Percentiles rank a stretch among this genome's conserved stretches.
Evolutionary conservation across 2,113 vertebrate genomes (phyloP).

Genomic region (Trachemys scripta): DNA sequence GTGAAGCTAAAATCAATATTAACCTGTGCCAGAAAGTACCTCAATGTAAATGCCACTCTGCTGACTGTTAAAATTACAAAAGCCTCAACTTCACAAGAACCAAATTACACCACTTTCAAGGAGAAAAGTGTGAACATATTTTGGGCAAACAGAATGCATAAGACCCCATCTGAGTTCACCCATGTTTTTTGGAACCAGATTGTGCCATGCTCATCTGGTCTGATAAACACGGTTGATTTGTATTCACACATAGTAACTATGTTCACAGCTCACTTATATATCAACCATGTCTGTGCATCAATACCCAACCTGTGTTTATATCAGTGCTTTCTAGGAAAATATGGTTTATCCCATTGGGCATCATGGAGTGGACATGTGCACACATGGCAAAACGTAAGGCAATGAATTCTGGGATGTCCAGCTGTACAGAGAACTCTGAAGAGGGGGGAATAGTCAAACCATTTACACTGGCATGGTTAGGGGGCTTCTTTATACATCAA

Average conservation of each 20-base stretch:
- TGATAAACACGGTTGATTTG: not conserved
- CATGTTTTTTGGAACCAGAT: not conserved
- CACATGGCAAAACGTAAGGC: constrained; percentile 17
- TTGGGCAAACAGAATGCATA: not conserved
- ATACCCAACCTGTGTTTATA: not conserved
- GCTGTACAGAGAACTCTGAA: not conserved
- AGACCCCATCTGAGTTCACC: not conserved
- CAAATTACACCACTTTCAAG: not conserved
- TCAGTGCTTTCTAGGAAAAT: not conserved
- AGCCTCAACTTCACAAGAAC: not conserved
- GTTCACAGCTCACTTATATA: not conserved
- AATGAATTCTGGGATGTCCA: constrained; percentile 44
- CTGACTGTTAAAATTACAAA: not conserved
- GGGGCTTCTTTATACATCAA: not conserved
- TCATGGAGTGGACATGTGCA: not conserved
- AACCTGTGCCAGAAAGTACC: not conserved
- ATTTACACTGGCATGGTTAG: constrained; percentile 37
- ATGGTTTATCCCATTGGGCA: constrained; percentile 23
- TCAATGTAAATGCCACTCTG: not conserved
- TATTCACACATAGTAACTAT: not conserved
- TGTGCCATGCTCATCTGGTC: not conserved
- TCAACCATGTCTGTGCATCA: not conserved
- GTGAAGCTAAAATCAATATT: not conserved
- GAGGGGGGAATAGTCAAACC: constrained; percentile 32
- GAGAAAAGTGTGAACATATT: not conserved